These are phyloP conservation scores for Taeniopygia guttata DNA, from an alignment of 2,797 vertebrate genomes.

Conservation along the genomic window DNA sequence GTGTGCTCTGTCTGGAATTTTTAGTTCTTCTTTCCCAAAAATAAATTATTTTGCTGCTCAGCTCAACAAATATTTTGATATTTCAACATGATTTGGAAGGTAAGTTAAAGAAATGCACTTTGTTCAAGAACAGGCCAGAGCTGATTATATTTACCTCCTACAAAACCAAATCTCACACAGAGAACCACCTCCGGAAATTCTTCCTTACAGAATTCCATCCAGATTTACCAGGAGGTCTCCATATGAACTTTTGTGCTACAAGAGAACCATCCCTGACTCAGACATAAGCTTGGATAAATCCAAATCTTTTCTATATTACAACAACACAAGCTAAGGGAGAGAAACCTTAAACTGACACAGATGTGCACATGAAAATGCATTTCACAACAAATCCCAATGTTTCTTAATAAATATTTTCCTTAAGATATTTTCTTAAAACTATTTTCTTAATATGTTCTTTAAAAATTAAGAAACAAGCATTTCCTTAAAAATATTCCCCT, in stretches of 20 bases:
- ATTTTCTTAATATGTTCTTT: not conserved
- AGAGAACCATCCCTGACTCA: not conserved
- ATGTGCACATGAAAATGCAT: not conserved
- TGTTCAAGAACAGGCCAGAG: fast-evolving
- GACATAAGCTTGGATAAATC: not conserved
- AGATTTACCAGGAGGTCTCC: not conserved
- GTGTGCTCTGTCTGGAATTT: not conserved
- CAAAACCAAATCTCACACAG: not conserved
- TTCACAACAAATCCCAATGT: not conserved
- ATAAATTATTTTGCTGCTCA: not conserved
- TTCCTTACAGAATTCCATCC: not conserved
- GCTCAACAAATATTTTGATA: not conserved
- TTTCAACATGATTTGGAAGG: not conserved
- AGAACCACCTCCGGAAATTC: not conserved
- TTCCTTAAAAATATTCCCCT: not conserved
- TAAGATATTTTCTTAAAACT: not conserved
- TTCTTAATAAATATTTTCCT: not conserved
- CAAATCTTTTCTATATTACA: not conserved
- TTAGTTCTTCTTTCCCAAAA: not conserved
- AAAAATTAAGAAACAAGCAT: not conserved
- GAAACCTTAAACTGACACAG: not conserved
- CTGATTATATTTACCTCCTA: not conserved
- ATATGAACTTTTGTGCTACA: not conserved
- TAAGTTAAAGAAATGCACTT: not conserved
- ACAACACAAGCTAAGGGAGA: not conserved